phyloP scores from a whole-genome alignment of 2,888 invertebrate species.

The Limnephilus auricula region DNA sequence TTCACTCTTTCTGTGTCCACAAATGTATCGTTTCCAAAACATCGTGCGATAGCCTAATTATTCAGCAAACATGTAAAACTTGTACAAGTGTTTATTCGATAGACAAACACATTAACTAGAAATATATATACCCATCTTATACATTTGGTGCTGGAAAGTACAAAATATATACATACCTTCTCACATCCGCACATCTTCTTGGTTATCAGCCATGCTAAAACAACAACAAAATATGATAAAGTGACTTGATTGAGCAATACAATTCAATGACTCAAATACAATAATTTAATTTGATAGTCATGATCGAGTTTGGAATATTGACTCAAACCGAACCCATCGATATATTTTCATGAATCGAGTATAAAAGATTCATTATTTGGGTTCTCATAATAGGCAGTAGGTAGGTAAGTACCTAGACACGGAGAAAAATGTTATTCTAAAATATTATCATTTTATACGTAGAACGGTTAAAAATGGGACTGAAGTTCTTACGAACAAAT shows the following conservation, averaged over 20 bases:
- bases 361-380: no score
- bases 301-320: not conserved
- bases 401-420: no score
- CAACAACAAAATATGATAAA: not conserved
- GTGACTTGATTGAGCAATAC: not conserved
- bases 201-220: not conserved
- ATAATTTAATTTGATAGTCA: not conserved
- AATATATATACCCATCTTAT: not conserved
- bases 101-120: not conserved
- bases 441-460: no score
- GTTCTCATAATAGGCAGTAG: no score
- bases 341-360: no score
- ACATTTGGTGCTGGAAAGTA: not conserved
- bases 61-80: not conserved
- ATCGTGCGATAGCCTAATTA: not conserved
- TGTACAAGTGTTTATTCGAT: not conserved
- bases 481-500: no score
- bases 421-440: no score
- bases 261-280: constrained; percentile 2
- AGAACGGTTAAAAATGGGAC: no score
- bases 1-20: not conserved
- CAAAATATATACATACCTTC: not conserved
- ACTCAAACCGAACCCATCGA: no score
- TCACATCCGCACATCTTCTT: not conserved
- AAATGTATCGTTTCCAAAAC: not conserved